Base-by-base conservation (phyloP, 1,140 invertebrate genomes). In the Pseudomyrmex flavicornis region DNA sequence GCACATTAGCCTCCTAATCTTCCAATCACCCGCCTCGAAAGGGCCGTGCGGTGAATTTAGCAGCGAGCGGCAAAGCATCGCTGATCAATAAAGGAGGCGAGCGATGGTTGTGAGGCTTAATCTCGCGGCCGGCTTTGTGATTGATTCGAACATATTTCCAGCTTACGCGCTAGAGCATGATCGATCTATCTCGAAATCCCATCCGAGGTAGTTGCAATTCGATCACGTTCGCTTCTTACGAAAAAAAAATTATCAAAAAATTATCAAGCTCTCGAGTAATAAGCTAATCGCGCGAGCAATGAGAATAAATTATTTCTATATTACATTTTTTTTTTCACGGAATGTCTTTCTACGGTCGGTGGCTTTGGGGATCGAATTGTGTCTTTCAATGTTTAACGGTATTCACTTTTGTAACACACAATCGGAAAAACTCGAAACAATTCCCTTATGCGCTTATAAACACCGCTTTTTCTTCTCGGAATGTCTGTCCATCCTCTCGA, bases 61-160 rank as follows among this genome's bases (percentile, higher is more conserved):
- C 48, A 50, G 79, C 20, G 59, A 59, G 70, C 26, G 35, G 61
- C 13, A 50, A 48, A 63, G 62, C 54, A 46, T 80, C 44, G 7
- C 26, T 79, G 86, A 87, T 88, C 87, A 87, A 88, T 87, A 85
- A 69, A 77, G 62, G 44, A 75, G 70, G 74, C 83, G 69, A 8
- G 8, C 17, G 22, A 46, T 13, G 50, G 73, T 82, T 77, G 76
- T 54, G 62, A 15, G 75, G 76, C 77, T 85, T 88, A 88, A 88
- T 88, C 72, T 80, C 56, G 46, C 86, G 73, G 73, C 86, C 77
- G 56, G 76, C 82, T 74, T 66, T 52, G 85, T 90, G 89, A 90
- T 90, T 89, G 89, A 90, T 90, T 91, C 74, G 76, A 88, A 83
- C 83, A 85, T 88, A 85, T 90, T 89, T 84, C 80, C 68, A 46